Evolutionary conservation across 2,888 invertebrate species (phyloP).

Genomic region (Phragmatobia fuliginosa): DNA sequence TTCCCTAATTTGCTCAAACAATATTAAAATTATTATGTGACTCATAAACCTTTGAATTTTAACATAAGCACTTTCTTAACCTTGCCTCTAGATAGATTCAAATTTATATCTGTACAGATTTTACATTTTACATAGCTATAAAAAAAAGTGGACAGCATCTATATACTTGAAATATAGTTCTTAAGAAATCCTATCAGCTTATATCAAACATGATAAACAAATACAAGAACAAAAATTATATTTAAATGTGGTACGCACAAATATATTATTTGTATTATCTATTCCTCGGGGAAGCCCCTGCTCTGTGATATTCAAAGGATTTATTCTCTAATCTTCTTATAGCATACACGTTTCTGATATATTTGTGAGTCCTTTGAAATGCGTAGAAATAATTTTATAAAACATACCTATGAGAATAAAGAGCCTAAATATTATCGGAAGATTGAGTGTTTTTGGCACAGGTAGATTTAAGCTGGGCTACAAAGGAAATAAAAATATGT

Average conservation of each 20-base stretch:
- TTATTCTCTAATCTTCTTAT: slow-evolving; percentile 38
- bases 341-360: slow-evolving; percentile 25
- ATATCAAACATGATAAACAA: slow-evolving; percentile 19
- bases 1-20: no score
- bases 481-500: not conserved
- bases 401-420: not conserved
- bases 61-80: not conserved
- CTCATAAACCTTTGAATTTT: not conserved
- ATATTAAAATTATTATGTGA: not conserved
- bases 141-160: not conserved
- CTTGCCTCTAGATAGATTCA: not conserved
- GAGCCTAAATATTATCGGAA: not conserved
- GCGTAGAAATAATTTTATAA: not conserved
- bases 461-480: not conserved
- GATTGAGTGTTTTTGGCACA: not conserved
- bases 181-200: slow-evolving; percentile 23
- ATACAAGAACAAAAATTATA: slow-evolving; percentile 23
- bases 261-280: slow-evolving; percentile 23
- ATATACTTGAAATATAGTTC: not conserved
- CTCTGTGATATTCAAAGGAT: slow-evolving; percentile 25
- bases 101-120: not conserved
- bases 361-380: not conserved
- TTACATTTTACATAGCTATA: not conserved
- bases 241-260: slow-evolving; percentile 24
- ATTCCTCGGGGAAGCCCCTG: slow-evolving; percentile 16